A percentile compares a stretch with the other conserved stretches of the same genome.
Conservation (phyloP, 2,113 vertebrate species). For the Corapipo altera region DNA sequence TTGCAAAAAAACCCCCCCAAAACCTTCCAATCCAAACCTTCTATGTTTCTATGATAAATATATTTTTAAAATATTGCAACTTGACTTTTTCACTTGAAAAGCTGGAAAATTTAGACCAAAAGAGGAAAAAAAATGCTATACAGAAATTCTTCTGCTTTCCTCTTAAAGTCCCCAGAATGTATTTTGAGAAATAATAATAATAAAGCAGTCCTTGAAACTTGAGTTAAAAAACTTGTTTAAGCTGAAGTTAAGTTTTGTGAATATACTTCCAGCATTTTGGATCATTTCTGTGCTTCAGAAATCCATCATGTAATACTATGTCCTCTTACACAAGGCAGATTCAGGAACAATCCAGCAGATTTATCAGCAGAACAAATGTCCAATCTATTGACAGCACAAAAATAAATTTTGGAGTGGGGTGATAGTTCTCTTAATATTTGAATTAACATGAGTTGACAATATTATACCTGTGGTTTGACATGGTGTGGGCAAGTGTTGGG, state of each 20-base stretch:
- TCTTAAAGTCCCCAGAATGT: neutral
- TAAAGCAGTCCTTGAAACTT: neutral
- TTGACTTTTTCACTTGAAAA: neutral
- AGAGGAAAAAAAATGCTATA: neutral
- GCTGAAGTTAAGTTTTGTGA: neutral
- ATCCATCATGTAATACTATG: neutral
- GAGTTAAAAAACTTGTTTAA: neutral
- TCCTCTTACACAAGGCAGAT: neutral
- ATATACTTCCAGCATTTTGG: neutral
- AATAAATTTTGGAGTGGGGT: neutral
- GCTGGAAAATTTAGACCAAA: neutral
- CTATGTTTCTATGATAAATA: neutral
- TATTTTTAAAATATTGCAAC: neutral
- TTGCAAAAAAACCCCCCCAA: neutral
- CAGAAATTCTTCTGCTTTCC: conserved; percentile 12
- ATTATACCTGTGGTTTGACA: neutral
- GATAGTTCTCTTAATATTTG: neutral
- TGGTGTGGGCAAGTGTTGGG: neutral
- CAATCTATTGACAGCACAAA: neutral
- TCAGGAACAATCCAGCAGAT: neutral
- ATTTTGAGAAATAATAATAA: conserved; percentile 44
- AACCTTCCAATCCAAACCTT: neutral
- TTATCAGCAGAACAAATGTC: neutral
- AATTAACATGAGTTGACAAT: neutral
- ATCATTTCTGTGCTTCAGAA: neutral